Conservation (phyloP, 2,888 invertebrate genomes). For the Agrotis segetum region DNA sequence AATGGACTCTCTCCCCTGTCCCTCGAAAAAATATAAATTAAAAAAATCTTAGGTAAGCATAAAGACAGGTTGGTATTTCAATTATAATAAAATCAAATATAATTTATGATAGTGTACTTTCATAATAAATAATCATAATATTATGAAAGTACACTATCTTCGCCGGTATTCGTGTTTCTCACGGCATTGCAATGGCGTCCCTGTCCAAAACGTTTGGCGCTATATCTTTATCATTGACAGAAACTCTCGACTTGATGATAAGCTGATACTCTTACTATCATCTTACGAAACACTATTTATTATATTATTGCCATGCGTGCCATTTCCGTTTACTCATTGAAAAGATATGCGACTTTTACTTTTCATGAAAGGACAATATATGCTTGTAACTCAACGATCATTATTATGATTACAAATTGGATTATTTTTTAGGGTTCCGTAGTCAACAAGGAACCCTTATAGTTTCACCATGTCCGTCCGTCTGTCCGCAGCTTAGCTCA, state of each 20-base stretch:
- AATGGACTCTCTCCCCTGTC: too few species aligned
- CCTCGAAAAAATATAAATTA: too few species aligned
- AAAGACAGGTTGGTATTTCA: not conserved
- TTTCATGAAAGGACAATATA: not conserved
- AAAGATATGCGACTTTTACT: slow-evolving; percentile 12
- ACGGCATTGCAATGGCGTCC: slow-evolving; percentile 31
- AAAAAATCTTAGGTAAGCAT: too few species aligned
- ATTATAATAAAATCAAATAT: too few species aligned
- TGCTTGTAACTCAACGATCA: not conserved
- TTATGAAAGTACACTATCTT: slow-evolving; percentile 37
- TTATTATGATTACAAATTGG: not conserved
- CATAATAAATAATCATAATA: slow-evolving; percentile 33
- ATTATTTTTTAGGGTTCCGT: too few species aligned
- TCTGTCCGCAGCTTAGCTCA: too few species aligned
- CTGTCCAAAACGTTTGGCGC: slow-evolving; percentile 38
- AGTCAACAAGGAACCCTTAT: too few species aligned
- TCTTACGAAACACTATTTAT: slow-evolving; percentile 60
- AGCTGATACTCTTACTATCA: slow-evolving; percentile 65
- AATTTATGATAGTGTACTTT: too few species aligned
- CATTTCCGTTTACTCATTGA: slow-evolving; percentile 37
- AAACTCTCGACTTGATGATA: slow-evolving; percentile 59
- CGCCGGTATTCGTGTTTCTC: slow-evolving; percentile 32
- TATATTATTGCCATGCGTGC: slow-evolving; percentile 51
- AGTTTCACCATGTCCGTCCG: too few species aligned
- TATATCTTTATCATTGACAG: slow-evolving; percentile 60